Base-by-base conservation (phyloP, 2,888 invertebrate genomes). In the Pomacea canaliculata region DNA sequence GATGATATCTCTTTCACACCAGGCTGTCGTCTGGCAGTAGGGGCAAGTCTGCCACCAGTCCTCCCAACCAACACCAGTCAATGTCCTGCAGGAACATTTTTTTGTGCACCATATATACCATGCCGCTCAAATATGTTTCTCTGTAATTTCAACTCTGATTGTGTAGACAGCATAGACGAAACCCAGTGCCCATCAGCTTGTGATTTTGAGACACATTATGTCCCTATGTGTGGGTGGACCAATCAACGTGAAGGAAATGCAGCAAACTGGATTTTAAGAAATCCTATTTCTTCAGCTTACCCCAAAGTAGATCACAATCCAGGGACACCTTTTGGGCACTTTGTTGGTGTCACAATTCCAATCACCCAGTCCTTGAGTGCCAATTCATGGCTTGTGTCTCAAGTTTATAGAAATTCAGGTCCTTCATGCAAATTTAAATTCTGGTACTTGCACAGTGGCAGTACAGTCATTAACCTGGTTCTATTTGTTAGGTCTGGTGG, bases 311-410 rank as follows among this genome's bases (percentile, higher is more conserved):
- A 74, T 67, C 74, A 74, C 69, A 69, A 74, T n/a, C 74, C 81
- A 67, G 80, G 82, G 19, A 85, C 81, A n/a, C 71, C 79, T 18
- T 65, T 77, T 75, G 93, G 93, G 59, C 93, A 93, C 23, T 94
- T 93, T 83, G 92, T 93, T 0, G 92, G 90, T 84, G 92, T 93
- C 65, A 92, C 93, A 12, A 92, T 92, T 81, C 93, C 93, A 0
- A 89, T 79, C 23, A 71, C 59, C 18, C 73, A 81, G 37, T 77
- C 23, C 69, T 62, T 12, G 7, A 48, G 60, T 49, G 19, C 74
- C 60, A 74, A n/a, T 62, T 74, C 74, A 4, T 68, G 74, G 48
- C 90, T 94, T 9, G 88, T 92, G 18, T 93, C 93, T 80, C 91
- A 92, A 19, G 66, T 82, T 16, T 89, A 83, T 74, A 79, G 79